Evolutionary conservation across 2,888 invertebrate genomes (phyloP).

Genomic region (Anthrax anthrax): DNA sequence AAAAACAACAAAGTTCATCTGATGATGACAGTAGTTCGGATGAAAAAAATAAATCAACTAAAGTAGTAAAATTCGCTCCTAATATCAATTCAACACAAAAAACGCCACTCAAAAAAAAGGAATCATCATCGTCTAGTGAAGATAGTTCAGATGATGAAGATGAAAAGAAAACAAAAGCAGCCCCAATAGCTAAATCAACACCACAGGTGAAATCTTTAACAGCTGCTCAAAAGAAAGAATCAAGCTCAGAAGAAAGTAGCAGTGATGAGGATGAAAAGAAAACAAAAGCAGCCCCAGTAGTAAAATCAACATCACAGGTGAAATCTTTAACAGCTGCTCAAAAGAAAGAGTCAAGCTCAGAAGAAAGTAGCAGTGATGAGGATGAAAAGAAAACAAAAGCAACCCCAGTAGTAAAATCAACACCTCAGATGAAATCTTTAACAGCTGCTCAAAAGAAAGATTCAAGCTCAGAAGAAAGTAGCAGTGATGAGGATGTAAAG

Average conservation of each 20-base stretch:
- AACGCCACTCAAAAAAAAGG: not conserved
- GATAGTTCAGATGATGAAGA: slow-evolving; percentile 8
- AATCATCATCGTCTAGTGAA: slow-evolving; percentile 13
- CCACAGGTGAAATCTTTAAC: not conserved
- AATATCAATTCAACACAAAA: too few species aligned
- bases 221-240: not conserved
- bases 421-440: not conserved
- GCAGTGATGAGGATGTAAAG: slow-evolving; percentile 8
- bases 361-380: slow-evolving; percentile 18
- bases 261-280: slow-evolving; percentile 11
- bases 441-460: not conserved
- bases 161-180: not conserved
- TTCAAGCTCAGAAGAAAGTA: not conserved
- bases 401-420: not conserved
- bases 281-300: slow-evolving; percentile 19
- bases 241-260: not conserved
- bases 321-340: slow-evolving; percentile 7
- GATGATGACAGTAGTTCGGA: slow-evolving; percentile 13
- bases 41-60: too few species aligned
- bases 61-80: too few species aligned
- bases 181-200: not conserved
- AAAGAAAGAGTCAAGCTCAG: not conserved
- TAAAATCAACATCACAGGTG: slow-evolving; percentile 17
- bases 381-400: not conserved
- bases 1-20: slow-evolving; percentile 10